Evolutionary conservation across 2,797 vertebrate species (phyloP), one percentile per base, ranked within the genome.

Genomic region (Sarcophilus harrisii): DNA sequence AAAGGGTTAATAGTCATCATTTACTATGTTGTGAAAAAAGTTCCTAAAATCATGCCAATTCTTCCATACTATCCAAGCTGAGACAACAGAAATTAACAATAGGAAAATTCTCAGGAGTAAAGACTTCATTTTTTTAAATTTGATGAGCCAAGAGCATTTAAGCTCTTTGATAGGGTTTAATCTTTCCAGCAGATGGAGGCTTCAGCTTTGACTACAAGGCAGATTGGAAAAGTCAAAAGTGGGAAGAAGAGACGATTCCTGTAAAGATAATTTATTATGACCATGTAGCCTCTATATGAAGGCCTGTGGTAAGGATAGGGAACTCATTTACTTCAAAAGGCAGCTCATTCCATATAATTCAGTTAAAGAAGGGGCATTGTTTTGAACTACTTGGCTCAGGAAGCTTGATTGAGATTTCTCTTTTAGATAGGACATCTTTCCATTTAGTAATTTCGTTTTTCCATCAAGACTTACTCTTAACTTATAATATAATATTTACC

Each of bases 341-440:
- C 49, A 49, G 49, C 4, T 49, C 49, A 49, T 49, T 49, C 49
- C 1, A 49, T 49, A 49, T 49, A 49, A 49, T 4, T 49, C 49
- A 49, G 49, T 49, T 49, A 38, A 90, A 52, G 57, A 91, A 96
- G 58, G 2, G 28, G 12, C n/a, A 58, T 49, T 90, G 6, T 38
- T 24, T 38, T 58, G n/a, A 92, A 87, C 45, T 29, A 45, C 16
- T 32, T 38, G 38, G 52, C 87, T 58, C 28, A 45, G 3, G 73
- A 87, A 27, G 28, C 38, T n/a, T 29, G 14, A 0, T 59, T 92
- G 27, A 13, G 1, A 90, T 81, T 58, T 45, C 57, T 52, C 90
- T 91, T 49, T 29, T 59, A 14, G 29, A 96, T 95, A 94, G 16
- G 73, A 52, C 32, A 94, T 66, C 90, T 94, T 10, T 90, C 45